Base-by-base conservation (phyloP, 1,140 invertebrate genomes). In the Chelonus insularis region DNA sequence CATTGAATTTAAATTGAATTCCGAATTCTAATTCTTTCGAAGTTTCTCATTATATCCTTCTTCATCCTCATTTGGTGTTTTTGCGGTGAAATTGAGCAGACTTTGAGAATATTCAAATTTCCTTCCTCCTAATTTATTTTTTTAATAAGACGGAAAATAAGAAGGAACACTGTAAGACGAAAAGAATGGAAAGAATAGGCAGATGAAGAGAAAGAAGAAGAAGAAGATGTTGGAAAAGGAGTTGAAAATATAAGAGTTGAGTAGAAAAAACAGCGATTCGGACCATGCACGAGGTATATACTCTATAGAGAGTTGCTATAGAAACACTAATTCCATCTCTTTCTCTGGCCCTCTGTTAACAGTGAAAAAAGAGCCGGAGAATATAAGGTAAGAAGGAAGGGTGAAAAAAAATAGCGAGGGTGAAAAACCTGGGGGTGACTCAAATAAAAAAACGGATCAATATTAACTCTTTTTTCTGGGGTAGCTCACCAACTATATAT, bases 391-490 rank as follows among this genome's bases (percentile, higher is more conserved):
- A 47, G 59, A 52, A 16, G 34, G 66, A 68, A 67, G 75, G 76
- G 73, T 67, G 75, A 77, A 75, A 78, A 78, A 79, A 80, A 80
- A 80, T 78, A 80, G 77, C 77, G 77, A 77, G 78, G 76, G 78
- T 79, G 75, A 78, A 79, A 79, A 78, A 79, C 70, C 74, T 76
- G 76, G 76, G 78, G 77, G 75, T 78, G 76, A 80, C 77, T 80
- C 74, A 77, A 79, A 80, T 79, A 79, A 80, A 80, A 76, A 77
- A 78, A 76, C 76, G 75, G 77, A 80, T 80, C 78, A 79, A 80
- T 80, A 80, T 80, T 80, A 80, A 80, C 78, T 80, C 78, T 80
- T 80, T 80, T 79, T 79, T 78, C 73, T 76, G 69, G 74, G 76
- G 76, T 70, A 72, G 25, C 25, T 29, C 25, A 29, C 25, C 25